Percentiles rank a stretch among this genome's conserved stretches.
phyloP scores from a whole-genome alignment of 2,888 invertebrate genomes.

The Tillus elongatus region DNA sequence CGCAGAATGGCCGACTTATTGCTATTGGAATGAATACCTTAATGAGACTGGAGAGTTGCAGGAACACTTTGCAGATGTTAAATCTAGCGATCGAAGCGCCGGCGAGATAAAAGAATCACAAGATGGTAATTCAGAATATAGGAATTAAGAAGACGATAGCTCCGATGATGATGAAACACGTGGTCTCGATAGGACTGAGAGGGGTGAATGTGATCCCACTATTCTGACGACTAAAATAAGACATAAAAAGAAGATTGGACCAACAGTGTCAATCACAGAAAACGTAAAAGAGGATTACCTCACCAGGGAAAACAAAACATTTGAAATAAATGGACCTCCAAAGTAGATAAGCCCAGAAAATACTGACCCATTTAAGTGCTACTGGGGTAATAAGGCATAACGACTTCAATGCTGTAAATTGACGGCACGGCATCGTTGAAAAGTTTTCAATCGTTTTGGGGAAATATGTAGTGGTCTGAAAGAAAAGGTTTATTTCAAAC shows the following conservation, averaged over 20 bases:
- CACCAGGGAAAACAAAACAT: conserved; percentile 2
- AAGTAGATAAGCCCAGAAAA: conserved; percentile 2
- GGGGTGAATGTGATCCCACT: conserved; percentile 2
- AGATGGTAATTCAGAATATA: too few relatives aligned
- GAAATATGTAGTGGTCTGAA: neutral
- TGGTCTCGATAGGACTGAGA: conserved; percentile 4
- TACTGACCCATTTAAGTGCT: conserved; percentile 1
- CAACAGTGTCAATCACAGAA: conserved; percentile 2
- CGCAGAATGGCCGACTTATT: conserved; percentile 3
- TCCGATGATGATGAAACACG: conserved; percentile 1
- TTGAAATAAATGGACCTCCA: neutral
- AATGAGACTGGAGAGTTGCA: neutral
- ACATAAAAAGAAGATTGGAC: conserved; percentile 2
- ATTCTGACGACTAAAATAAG: conserved; percentile 1
- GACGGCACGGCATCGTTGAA: conserved; percentile 1
- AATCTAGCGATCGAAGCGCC: neutral
- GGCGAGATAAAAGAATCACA: conserved; percentile 2
- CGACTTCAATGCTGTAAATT: neutral
- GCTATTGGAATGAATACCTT: neutral
- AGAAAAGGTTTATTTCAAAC: neutral
- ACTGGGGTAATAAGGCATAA: conserved; percentile 1
- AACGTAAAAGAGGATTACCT: conserved; percentile 3
- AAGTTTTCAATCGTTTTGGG: conserved; percentile 3
- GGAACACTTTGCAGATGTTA: conserved; percentile 2
- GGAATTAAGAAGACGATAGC: neutral